Base-by-base conservation (phyloP, 2,888 invertebrate species). In the Lepidonotus clava region DNA sequence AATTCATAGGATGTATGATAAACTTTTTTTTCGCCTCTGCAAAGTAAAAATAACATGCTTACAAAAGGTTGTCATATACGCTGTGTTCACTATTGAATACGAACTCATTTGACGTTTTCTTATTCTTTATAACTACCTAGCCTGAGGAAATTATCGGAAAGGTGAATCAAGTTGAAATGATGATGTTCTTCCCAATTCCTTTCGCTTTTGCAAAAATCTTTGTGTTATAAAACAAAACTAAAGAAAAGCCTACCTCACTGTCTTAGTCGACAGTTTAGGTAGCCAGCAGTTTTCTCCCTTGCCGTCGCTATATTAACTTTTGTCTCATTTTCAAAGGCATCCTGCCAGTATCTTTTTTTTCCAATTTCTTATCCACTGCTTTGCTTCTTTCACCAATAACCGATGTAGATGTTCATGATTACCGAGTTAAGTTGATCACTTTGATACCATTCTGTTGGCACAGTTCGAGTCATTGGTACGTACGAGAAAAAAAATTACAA, bases 401-500 rank as follows among this genome's bases (percentile, higher is more conserved):
- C 61, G 5, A 61, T 61, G 28, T 61, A 8, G 61, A 24, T 24
- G 61, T 61, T 61, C n/a, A n/a, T n/a, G n/a, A n/a, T 2, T 24
- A 11, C 61, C 61, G 14, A 61, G 11, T 11, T 61, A 61, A 61
- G 61, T 61, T 61, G 28, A 61, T 28, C 61, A 28, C 24, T 61
- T 61, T 61, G 4, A 61, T 5, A 61, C 24, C n/a, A n/a, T 71
- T 71, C 71, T 36, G 71, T 71, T 71, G 8, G 71, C 71, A 71
- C 71, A 71, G 71, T 71, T 71, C 21, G 71, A 71, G 21, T 34
- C 71, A 71, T 34, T 71, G 71, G 71, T 71, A 71, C 38, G 71
- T 71, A 71, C 71, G n/a, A n/a, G n/a, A n/a, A n/a, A n/a, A n/a
- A n/a, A n/a, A n/a, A n/a, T n/a, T n/a, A n/a, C n/a, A n/a, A n/a